These are phyloP conservation scores for Melopsittacus undulatus DNA, from an alignment of 2,797 vertebrate genomes.

Conservation along the genomic window DNA sequence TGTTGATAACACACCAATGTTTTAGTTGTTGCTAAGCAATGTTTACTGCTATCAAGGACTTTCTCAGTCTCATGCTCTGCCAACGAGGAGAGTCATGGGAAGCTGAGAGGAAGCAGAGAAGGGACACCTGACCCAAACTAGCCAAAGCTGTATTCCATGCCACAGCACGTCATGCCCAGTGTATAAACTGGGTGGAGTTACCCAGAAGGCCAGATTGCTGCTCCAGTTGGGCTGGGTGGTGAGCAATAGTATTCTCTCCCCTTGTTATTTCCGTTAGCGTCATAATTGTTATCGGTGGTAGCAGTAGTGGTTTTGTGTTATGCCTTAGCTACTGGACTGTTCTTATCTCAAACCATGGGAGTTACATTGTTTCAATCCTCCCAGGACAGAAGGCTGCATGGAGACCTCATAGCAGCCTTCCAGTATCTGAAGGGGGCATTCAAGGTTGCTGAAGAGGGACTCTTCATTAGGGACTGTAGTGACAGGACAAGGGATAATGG, in stretches of 20 bases:
- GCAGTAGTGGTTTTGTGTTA: background rate
- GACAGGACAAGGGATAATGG: background rate
- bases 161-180: background rate
- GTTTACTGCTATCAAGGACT: background rate
- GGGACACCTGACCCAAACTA: background rate
- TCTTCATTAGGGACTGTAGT: background rate
- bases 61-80: background rate
- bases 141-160: background rate
- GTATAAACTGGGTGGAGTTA: background rate
- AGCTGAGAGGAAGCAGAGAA: background rate
- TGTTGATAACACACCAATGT: background rate
- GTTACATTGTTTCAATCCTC: background rate
- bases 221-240: background rate
- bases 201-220: background rate
- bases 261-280: background rate
- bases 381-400: background rate
- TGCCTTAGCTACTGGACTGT: background rate
- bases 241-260: background rate
- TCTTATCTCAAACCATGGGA: background rate
- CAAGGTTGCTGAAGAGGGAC: background rate
- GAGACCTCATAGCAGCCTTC: background rate
- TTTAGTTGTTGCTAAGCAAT: background rate
- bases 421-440: background rate
- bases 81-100: background rate
- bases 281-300: background rate